Evolutionary conservation across 2,888 invertebrate species (phyloP).

Genomic region (Crepidodera aurea): DNA sequence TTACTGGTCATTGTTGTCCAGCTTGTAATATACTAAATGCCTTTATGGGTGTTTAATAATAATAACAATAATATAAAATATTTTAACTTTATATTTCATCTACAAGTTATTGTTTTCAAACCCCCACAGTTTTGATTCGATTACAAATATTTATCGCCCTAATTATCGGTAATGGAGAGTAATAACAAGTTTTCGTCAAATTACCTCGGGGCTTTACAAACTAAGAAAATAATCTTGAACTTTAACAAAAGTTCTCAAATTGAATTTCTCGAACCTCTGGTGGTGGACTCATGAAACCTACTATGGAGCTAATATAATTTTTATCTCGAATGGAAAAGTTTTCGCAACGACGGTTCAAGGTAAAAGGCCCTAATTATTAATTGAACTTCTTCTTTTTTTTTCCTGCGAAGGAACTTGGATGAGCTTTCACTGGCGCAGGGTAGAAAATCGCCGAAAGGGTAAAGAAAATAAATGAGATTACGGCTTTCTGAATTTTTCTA

Average conservation of each 20-base stretch:
- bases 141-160: conserved; percentile 2
- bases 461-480: no score
- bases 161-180: conserved; percentile 15
- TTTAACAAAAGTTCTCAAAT: conserved; percentile 35
- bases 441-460: neutral
- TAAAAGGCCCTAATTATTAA: conserved; percentile 40
- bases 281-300: conserved; percentile 34
- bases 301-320: conserved; percentile 40
- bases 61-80: no score
- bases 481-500: no score
- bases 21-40: no score
- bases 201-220: conserved; percentile 21
- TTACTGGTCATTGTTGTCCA: no score
- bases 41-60: no score
- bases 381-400: conserved; percentile 33
- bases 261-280: conserved; percentile 30
- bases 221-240: conserved; percentile 26
- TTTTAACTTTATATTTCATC: no score
- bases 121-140: neutral
- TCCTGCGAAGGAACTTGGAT: conserved; percentile 7
- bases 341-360: conserved; percentile 29
- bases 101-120: no score
- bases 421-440: neutral
- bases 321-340: conserved; percentile 40
- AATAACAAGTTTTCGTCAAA: conserved; percentile 24